A percentile compares a stretch with the other conserved stretches of the same genome.
These are phyloP conservation scores for Agonopterix alstromeriana DNA, from an alignment of 2,888 invertebrate species.

Conservation along the genomic window DNA sequence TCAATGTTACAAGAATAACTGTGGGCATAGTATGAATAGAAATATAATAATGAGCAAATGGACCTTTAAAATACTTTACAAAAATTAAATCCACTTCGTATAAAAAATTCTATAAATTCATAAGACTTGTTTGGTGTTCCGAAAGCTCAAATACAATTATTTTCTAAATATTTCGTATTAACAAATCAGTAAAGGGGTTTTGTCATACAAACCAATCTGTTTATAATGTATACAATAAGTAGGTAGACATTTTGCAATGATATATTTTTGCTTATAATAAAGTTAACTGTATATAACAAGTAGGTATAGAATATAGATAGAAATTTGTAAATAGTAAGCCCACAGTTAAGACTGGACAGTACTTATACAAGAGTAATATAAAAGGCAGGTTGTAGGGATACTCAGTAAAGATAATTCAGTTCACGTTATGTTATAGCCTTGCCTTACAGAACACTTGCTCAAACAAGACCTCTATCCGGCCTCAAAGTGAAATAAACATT, in stretches of 20 bases:
- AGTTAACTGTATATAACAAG: too few relatives aligned
- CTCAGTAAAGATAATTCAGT: background rate
- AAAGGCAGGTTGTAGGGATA: constrained; percentile 1
- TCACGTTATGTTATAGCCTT: constrained; percentile 12
- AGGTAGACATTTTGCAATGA: too few relatives aligned
- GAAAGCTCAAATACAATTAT: constrained; percentile 37
- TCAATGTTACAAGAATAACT: constrained; percentile 27
- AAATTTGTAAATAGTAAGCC: constrained; percentile 1
- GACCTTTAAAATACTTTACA: constrained; percentile 7
- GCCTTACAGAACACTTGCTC: constrained; percentile 19
- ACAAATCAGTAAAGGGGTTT: background rate
- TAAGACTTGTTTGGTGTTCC: constrained; percentile 62
- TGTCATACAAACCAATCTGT: background rate
- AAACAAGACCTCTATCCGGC: background rate
- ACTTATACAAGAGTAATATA: constrained; percentile 2
- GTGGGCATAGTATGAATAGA: constrained; percentile 27
- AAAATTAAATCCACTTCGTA: constrained; percentile 10
- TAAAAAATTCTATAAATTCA: constrained; percentile 52
- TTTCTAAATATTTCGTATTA: background rate
- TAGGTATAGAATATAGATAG: background rate
- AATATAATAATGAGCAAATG: constrained; percentile 9
- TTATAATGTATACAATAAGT: background rate
- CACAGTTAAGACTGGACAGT: constrained; percentile 3
- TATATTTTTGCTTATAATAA: too few relatives aligned
- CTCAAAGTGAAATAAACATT: too few relatives aligned